These are phyloP conservation scores for Chaetodon auriga DNA, from an alignment of 2,113 vertebrate species.

Conservation along the genomic window DNA sequence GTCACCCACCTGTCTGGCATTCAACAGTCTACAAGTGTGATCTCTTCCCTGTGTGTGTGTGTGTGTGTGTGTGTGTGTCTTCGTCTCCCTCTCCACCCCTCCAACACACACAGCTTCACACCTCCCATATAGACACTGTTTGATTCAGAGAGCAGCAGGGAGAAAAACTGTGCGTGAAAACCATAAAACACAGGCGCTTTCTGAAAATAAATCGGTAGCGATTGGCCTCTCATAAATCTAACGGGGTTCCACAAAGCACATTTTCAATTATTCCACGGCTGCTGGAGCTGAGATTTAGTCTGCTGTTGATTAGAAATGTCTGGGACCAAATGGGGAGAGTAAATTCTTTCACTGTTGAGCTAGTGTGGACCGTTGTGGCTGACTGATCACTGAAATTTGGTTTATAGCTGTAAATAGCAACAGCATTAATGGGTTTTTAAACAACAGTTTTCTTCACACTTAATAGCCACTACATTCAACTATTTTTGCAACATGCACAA, in stretches of 20 bases:
- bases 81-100: neutral
- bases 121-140: slow-evolving; percentile 60
- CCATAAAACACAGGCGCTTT: slow-evolving; percentile 44
- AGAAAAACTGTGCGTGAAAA: slow-evolving; percentile 48
- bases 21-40: slow-evolving; percentile 49
- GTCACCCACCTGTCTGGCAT: slow-evolving; percentile 50
- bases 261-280: slow-evolving; percentile 59
- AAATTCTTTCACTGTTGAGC: slow-evolving; percentile 25
- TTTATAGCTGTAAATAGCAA: neutral
- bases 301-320: slow-evolving; percentile 57
- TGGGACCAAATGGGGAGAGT: slow-evolving; percentile 19
- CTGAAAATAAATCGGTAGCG: slow-evolving; percentile 59
- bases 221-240: slow-evolving; percentile 53
- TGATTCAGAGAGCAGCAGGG: slow-evolving; percentile 66
- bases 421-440: neutral
- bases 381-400: neutral
- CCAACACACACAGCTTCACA: slow-evolving; percentile 66
- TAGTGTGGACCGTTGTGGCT: neutral
- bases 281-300: slow-evolving; percentile 42
- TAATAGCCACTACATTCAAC: neutral
- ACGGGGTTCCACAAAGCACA: slow-evolving; percentile 40
- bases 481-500: slow-evolving; percentile 5
- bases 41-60: slow-evolving; percentile 22
- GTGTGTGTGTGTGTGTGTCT: slow-evolving; percentile 12
- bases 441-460: neutral